These are phyloP conservation scores for Gymnorhina tibicen DNA, from an alignment of 2,113 vertebrate genomes.

Conservation along the genomic window DNA sequence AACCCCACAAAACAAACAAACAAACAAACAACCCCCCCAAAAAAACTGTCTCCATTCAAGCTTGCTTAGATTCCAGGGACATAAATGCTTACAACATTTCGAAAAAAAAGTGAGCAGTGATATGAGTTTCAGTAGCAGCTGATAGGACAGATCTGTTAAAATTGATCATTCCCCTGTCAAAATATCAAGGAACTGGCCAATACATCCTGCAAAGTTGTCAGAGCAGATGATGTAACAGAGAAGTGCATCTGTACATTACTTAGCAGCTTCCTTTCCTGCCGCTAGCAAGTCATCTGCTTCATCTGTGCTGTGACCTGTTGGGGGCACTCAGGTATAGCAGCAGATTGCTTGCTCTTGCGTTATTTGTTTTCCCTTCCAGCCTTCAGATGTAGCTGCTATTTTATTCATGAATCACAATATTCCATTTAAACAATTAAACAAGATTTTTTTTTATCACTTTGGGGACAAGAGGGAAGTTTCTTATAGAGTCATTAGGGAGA, in stretches of 20 bases:
- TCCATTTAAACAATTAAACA: background rate
- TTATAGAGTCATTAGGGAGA: constrained; percentile 19
- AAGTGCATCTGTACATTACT: background rate
- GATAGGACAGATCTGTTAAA: constrained; percentile 12
- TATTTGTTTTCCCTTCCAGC: background rate
- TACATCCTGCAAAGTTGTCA: background rate
- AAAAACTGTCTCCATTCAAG: background rate
- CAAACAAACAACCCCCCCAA: rapidly evolving
- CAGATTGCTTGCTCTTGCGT: background rate
- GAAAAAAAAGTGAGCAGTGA: background rate
- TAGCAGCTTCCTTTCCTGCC: background rate
- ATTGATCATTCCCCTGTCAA: constrained; percentile 3
- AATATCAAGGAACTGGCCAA: background rate
- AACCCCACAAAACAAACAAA: rapidly evolving
- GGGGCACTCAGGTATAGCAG: constrained; percentile 68
- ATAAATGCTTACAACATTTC: background rate
- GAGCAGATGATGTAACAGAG: background rate
- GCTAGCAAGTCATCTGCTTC: background rate
- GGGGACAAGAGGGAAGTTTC: constrained; percentile 14
- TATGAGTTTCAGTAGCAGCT: background rate
- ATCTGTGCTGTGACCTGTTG: constrained; percentile 46
- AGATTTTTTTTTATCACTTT: background rate
- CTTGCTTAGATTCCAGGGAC: background rate
- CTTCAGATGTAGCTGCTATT: background rate
- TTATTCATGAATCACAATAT: background rate